These are phyloP conservation scores for Falco concolor DNA, from an alignment of 2,797 vertebrate species.

Conservation along the genomic window DNA sequence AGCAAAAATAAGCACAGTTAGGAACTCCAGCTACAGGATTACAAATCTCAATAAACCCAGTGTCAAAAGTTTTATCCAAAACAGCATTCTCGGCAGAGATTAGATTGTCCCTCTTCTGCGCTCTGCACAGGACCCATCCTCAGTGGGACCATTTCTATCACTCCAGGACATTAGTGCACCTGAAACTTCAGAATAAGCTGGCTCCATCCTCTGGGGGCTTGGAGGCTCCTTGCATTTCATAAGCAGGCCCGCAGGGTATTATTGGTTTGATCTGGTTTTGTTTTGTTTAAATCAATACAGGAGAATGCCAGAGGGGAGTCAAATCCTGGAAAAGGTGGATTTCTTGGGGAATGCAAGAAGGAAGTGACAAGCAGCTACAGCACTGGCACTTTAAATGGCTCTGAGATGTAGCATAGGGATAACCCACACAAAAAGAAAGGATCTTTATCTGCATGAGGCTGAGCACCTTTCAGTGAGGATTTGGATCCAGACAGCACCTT, in stretches of 20 bases:
- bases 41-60: background rate
- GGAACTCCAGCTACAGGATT: background rate
- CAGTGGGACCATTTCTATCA: background rate
- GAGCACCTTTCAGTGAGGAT: background rate
- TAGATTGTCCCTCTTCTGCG: background rate
- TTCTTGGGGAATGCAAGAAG: background rate
- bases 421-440: background rate
- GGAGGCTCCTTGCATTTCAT: background rate
- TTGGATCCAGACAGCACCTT: background rate
- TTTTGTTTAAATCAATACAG: background rate
- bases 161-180: background rate
- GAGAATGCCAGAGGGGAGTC: background rate
- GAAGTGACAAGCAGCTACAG: background rate
- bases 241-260: background rate
- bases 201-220: background rate
- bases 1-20: background rate
- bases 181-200: background rate
- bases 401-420: background rate
- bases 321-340: background rate
- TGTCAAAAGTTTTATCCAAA: background rate
- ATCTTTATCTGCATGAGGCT: background rate
- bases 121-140: background rate
- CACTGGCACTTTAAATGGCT: background rate
- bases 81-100: background rate
- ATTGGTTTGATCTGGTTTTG: background rate